Conservation (phyloP, 2,888 invertebrate genomes). For the Blomia tropicalis region DNA sequence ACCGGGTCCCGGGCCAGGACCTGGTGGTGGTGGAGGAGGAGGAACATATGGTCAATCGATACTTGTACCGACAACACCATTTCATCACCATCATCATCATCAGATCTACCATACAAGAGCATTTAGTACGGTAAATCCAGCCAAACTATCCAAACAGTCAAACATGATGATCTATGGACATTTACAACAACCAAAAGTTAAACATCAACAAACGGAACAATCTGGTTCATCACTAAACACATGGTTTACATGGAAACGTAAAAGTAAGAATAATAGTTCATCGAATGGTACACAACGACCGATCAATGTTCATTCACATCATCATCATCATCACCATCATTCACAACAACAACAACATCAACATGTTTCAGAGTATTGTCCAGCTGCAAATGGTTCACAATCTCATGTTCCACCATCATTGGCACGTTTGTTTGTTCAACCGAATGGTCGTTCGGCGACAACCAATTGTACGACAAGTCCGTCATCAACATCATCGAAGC, state of each 20-base stretch:
- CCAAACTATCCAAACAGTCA: neutral
- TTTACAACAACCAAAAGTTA: too few relatives aligned
- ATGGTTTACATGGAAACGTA: slow-evolving; percentile 10
- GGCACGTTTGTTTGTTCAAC: slow-evolving; percentile 2
- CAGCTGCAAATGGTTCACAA: neutral
- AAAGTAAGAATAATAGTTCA: neutral
- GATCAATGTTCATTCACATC: too few relatives aligned
- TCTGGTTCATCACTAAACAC: neutral
- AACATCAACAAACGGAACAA: neutral
- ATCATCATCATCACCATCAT: neutral
- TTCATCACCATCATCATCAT: neutral
- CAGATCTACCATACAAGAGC: slow-evolving; percentile 1
- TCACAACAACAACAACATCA: slow-evolving; percentile 17
- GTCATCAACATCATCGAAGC: neutral
- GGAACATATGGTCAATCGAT: neutral
- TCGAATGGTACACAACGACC: neutral
- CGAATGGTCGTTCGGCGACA: neutral
- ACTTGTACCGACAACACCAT: neutral
- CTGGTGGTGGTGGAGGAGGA: neutral
- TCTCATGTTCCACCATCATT: neutral
- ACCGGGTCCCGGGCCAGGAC: neutral
- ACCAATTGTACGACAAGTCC: neutral
- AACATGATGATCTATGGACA: neutral
- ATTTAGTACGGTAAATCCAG: neutral
- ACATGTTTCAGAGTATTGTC: neutral